Evolutionary conservation across 2,888 invertebrate genomes (phyloP).

Genomic region (Amaurobius ferox): DNA sequence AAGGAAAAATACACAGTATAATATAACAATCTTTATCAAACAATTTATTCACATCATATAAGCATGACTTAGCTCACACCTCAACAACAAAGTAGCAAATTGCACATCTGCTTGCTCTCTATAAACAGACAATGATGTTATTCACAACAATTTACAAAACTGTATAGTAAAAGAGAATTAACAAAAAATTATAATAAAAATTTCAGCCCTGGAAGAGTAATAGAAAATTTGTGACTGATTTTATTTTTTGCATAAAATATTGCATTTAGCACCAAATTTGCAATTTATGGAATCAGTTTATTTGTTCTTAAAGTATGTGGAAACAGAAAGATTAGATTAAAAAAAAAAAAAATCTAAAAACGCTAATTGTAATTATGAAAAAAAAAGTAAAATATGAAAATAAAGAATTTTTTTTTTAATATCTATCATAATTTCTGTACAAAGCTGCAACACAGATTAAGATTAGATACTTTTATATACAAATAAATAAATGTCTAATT

Average conservation of each 20-base stretch:
- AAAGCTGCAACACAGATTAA: too few relatives aligned
- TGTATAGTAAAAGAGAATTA: too few relatives aligned
- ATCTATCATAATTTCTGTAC: too few relatives aligned
- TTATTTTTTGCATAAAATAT: not conserved
- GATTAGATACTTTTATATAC: too few relatives aligned
- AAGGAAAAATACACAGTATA: too few relatives aligned
- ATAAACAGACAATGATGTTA: constrained; percentile 10
- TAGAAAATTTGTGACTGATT: not conserved
- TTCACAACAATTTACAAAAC: constrained; percentile 4
- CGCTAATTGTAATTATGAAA: too few relatives aligned
- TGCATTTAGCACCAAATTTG: constrained; percentile 11
- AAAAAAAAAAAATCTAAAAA: too few relatives aligned
- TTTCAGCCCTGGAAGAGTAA: not conserved
- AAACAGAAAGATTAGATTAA: too few relatives aligned
- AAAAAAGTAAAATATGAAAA: too few relatives aligned
- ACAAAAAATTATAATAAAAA: not conserved
- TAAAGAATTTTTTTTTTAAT: too few relatives aligned
- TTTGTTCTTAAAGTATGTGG: too few relatives aligned
- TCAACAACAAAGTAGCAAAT: constrained; percentile 16
- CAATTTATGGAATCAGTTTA: not conserved
- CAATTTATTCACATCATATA: constrained; percentile 17
- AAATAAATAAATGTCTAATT: too few relatives aligned
- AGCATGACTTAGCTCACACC: constrained; percentile 13
- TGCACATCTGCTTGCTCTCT: constrained; percentile 17
- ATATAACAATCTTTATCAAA: constrained; percentile 8